Evolutionary conservation across 2,888 invertebrate species (phyloP).

Genomic region (Marasmarcha lunaedactyla): DNA sequence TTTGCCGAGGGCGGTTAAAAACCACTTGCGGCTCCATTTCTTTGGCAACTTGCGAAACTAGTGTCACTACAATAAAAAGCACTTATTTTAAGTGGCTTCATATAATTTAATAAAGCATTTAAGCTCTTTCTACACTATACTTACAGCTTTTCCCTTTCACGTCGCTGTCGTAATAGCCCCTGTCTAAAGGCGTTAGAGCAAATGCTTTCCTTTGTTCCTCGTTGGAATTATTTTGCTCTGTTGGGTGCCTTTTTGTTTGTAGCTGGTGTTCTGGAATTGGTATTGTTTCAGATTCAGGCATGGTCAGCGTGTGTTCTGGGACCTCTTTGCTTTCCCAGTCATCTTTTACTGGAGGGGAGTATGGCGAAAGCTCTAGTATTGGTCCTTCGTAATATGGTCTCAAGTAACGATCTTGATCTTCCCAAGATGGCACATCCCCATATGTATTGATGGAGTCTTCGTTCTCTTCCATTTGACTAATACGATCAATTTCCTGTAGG

Average conservation of each 20-base stretch:
- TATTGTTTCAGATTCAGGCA: background rate
- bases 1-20: slow-evolving; percentile 33
- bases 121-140: no score
- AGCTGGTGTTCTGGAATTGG: background rate
- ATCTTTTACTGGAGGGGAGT: no score
- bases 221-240: slow-evolving; percentile 5
- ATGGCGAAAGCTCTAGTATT: no score
- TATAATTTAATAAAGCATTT: background rate
- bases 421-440: background rate
- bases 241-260: slow-evolving; percentile 2
- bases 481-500: slow-evolving; percentile 35
- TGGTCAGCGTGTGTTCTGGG: no score
- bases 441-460: slow-evolving; percentile 16
- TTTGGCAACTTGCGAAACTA: background rate
- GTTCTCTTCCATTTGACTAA: slow-evolving; percentile 27
- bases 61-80: background rate
- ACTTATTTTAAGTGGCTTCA: background rate
- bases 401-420: slow-evolving; percentile 12
- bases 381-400: slow-evolving; percentile 3
- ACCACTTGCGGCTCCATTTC: slow-evolving; percentile 9
- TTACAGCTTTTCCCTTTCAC: slow-evolving; percentile 5
- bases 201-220: slow-evolving; percentile 21
- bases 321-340: no score
- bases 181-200: slow-evolving; percentile 35
- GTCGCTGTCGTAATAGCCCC: slow-evolving; percentile 27